Conservation (phyloP, 2,797 vertebrate species). For the Enteromius treurensis region DNA sequence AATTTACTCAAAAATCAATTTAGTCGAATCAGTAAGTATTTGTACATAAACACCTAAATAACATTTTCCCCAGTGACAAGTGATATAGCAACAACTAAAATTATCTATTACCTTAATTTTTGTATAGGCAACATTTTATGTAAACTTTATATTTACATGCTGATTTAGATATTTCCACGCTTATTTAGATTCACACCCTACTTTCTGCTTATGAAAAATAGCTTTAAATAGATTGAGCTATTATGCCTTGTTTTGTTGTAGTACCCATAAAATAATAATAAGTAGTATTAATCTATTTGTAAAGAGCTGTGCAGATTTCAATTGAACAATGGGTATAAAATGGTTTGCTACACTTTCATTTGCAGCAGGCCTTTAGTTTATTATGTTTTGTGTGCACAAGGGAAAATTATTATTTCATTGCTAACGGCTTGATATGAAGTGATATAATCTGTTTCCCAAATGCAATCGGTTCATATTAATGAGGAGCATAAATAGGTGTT, state of each 20-base stretch:
- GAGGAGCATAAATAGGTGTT: constrained; percentile 45
- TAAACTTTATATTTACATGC: neutral
- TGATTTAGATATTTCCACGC: neutral
- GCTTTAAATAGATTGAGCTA: neutral
- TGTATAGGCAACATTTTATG: too few relatives aligned
- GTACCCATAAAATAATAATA: neutral
- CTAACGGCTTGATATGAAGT: constrained; percentile 3
- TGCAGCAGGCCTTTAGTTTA: neutral
- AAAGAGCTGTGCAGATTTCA: neutral
- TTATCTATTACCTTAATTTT: too few relatives aligned
- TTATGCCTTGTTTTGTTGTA: neutral
- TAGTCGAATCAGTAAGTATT: too few relatives aligned
- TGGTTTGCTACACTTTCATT: neutral
- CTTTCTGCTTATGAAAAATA: neutral
- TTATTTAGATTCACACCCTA: neutral
- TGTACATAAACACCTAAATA: too few relatives aligned
- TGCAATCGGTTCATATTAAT: constrained; percentile 57
- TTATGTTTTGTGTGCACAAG: neutral
- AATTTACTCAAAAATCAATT: too few relatives aligned
- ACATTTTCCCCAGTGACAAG: too few relatives aligned
- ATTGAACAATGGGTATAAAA: neutral
- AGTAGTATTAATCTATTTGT: neutral
- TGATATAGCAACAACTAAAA: too few relatives aligned
- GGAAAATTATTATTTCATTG: neutral
- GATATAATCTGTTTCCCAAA: constrained; percentile 64